Base-by-base conservation (phyloP, 2,888 invertebrate genomes). In the Nomada ferruginata region DNA sequence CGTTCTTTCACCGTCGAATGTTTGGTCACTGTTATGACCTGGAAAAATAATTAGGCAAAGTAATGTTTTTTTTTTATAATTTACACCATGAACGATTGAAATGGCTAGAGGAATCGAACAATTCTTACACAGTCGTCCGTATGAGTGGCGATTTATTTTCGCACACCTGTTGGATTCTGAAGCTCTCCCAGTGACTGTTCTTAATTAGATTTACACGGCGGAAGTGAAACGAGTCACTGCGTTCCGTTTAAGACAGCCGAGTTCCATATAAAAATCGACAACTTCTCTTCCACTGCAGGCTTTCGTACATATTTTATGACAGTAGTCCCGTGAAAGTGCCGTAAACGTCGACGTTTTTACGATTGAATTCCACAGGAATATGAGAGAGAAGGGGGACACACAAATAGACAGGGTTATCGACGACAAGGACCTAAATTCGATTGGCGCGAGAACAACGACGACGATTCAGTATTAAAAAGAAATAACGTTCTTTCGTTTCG, bases 181-280 rank as follows among this genome's bases (percentile, higher is more conserved):
- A 66, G 60, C 61, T 26, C 42, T 66, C 42, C 13, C 47, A 36
- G 23, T 59, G 47, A 42, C 36, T 11, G 7, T 18, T 13, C 10
- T 13, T 70, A 74, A 69, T 69, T 64, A 53, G 42, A 15, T 9
- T n/a, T 36, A 61, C 74, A 70, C 81, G 75, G 71, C 81, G 61
- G 70, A 80, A 82, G 65, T 66, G 69, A 80, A 80, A 57, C 52
- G 72, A 57, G 59, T 70, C 50, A 65, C n/a, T 7, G 72, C 26
- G 23, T 70, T 53, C 20, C 29, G n/a, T 52, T 53, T 26, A 20
- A 10, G 29, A 15, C 20, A 15, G 3, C 36, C 52, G 29, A 55
- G 61, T 60, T 29, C 44, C 26, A 10, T 44, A n/a, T 36, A 47
- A 57, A 20, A 76, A 57, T 13, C 18, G 63, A n/a, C 26, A 69